A percentile compares a stretch with the other conserved stretches of the same genome.
Conservation (phyloP, 2,888 invertebrate genomes). For the Oegoconia quadripuncta region DNA sequence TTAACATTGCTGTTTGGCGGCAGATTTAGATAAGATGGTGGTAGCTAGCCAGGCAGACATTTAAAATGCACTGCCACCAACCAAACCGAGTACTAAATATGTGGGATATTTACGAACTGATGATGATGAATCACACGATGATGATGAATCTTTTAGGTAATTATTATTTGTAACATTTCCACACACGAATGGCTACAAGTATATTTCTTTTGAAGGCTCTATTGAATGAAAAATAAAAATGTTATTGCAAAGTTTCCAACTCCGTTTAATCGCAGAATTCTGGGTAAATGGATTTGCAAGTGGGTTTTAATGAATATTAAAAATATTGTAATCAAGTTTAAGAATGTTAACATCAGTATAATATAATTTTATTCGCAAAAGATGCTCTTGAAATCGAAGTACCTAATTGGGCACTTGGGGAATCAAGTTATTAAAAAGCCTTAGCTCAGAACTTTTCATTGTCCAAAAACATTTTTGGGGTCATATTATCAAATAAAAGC, state of each 20-base stretch:
- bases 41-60: too few species aligned
- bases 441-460: too few species aligned
- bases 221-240: conserved; percentile 4
- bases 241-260: conserved; percentile 5
- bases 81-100: too few species aligned
- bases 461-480: neutral
- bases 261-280: conserved; percentile 8
- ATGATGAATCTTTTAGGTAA: too few species aligned
- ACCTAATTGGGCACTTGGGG: too few species aligned
- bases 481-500: neutral
- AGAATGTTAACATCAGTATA: conserved; percentile 6
- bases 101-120: too few species aligned
- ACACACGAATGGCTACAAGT: neutral
- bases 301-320: conserved; percentile 3
- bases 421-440: too few species aligned
- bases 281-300: conserved; percentile 6
- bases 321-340: conserved; percentile 8
- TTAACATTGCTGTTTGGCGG: too few species aligned
- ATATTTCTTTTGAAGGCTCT: neutral
- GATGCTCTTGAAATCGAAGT: too few species aligned
- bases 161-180: neutral
- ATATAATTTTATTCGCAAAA: conserved; percentile 3
- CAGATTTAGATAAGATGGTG: too few species aligned
- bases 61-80: too few species aligned
- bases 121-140: too few species aligned